Evolutionary conservation across 2,797 vertebrate species (phyloP).

Genomic region (Sebastes elongatus): DNA sequence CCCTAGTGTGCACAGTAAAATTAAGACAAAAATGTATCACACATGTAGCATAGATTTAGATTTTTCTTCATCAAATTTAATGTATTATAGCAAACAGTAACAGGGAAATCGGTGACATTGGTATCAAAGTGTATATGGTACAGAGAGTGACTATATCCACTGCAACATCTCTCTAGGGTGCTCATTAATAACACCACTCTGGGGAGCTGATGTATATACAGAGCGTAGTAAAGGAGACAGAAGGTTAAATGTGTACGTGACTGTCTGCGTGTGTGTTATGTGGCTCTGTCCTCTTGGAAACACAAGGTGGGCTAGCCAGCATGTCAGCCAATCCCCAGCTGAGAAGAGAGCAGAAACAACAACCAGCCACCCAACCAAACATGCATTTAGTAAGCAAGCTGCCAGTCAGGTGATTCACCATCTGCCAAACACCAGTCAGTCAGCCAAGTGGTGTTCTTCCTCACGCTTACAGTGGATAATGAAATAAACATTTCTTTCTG

Average conservation of each 20-base stretch:
- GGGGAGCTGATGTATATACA: conserved; percentile 31
- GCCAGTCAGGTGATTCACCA: conserved; percentile 57
- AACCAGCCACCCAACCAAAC: conserved; percentile 30
- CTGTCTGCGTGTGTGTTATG: conserved; percentile 1
- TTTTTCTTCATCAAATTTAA: background rate
- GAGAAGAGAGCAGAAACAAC: conserved; percentile 22
- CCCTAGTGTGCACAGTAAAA: background rate
- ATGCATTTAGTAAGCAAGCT: conserved; percentile 30
- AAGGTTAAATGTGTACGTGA: conserved; percentile 40
- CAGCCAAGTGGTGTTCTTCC: conserved; percentile 5
- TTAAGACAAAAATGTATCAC: background rate
- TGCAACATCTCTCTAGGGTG: conserved; percentile 2
- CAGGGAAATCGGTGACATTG: background rate
- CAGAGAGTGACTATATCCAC: background rate
- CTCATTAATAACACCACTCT: conserved; percentile 42
- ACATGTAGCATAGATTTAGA: background rate
- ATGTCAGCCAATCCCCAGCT: conserved; percentile 44
- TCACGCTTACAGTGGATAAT: background rate
- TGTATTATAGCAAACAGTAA: background rate
- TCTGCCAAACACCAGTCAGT: conserved; percentile 39
- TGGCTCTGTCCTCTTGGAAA: conserved; percentile 46
- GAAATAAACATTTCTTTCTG: conserved; percentile 24
- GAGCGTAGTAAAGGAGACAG: conserved; percentile 27
- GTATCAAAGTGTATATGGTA: background rate
- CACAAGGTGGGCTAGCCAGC: conserved; percentile 51